phyloP scores from a whole-genome alignment of 2,797 vertebrate genomes.

The Molossus molossus region DNA sequence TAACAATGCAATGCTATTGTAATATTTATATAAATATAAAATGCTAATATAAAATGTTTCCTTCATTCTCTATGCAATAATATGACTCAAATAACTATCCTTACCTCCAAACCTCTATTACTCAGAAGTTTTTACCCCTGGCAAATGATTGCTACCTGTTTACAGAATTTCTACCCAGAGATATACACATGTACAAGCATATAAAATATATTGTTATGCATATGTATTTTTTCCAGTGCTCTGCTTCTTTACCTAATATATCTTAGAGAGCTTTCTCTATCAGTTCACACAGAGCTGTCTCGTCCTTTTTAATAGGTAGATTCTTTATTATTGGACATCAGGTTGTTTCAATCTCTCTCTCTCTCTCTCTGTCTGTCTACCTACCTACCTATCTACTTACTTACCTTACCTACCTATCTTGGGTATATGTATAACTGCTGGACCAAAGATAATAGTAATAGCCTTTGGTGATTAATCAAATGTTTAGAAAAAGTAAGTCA shows the following conservation, averaged over 20 bases:
- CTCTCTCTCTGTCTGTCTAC: neutral
- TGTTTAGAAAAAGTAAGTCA: neutral
- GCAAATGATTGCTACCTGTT: neutral
- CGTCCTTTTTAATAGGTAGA: neutral
- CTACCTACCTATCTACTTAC: neutral
- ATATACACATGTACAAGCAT: neutral
- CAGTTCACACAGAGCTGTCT: neutral
- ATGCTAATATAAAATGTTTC: constrained; percentile 34
- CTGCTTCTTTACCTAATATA: neutral
- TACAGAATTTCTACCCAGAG: constrained; percentile 16
- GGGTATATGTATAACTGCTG: neutral
- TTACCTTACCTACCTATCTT: neutral
- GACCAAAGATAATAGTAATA: neutral
- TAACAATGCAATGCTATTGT: constrained; percentile 12
- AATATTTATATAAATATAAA: no score
- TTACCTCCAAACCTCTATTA: neutral
- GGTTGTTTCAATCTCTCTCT: constrained; percentile 35
- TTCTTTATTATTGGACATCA: neutral
- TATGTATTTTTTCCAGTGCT: neutral
- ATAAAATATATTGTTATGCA: neutral
- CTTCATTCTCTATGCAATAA: neutral
- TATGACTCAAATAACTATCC: neutral
- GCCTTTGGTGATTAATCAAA: neutral
- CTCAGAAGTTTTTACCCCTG: neutral
- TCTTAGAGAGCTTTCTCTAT: constrained; percentile 1